Evolutionary conservation across 1,140 invertebrate species (phyloP).

Genomic region (Drosophila santomea): DNA sequence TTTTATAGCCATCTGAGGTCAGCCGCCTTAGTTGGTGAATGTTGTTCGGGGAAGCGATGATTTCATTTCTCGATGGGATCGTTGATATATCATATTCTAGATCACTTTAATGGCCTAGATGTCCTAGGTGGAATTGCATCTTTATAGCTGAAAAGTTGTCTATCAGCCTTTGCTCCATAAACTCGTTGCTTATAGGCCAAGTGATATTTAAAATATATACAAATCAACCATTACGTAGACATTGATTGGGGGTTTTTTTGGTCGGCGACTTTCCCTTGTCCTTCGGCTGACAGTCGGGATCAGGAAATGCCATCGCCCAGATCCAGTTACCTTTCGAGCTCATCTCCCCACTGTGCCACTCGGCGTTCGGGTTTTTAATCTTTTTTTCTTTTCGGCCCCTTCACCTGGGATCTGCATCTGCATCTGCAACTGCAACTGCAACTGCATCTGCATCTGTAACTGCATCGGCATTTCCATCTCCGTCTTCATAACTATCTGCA

Average conservation of each 20-base stretch:
- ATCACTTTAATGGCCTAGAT: conserved; percentile 12
- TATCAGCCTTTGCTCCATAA: not conserved
- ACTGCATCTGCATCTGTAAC: not conserved
- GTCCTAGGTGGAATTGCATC: conserved; percentile 25
- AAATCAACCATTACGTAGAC: not conserved
- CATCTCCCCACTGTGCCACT: conserved; percentile 39
- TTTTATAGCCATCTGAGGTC: conserved; percentile 20
- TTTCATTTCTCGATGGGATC: not conserved
- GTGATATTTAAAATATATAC: not conserved
- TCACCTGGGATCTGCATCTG: conserved; percentile 23
- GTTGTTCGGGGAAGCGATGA: conserved; percentile 34
- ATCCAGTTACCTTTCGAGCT: conserved; percentile 14
- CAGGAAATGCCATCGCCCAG: conserved; percentile 33
- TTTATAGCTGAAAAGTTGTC: conserved; percentile 29
- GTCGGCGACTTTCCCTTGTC: conserved; percentile 19
- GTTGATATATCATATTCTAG: not conserved
- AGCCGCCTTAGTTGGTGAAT: conserved; percentile 12
- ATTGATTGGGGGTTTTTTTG: not conserved
- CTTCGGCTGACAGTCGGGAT: conserved; percentile 10
- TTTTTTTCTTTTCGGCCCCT: conserved; percentile 11
- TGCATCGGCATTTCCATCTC: not conserved
- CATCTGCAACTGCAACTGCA: not conserved
- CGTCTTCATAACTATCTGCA: conserved; percentile 19
- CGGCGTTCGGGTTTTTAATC: not conserved
- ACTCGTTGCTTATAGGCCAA: conserved; percentile 2